Evolutionary conservation across 2,797 vertebrate genomes (phyloP).

Genomic region (Mormyrops boulengeri): DNA sequence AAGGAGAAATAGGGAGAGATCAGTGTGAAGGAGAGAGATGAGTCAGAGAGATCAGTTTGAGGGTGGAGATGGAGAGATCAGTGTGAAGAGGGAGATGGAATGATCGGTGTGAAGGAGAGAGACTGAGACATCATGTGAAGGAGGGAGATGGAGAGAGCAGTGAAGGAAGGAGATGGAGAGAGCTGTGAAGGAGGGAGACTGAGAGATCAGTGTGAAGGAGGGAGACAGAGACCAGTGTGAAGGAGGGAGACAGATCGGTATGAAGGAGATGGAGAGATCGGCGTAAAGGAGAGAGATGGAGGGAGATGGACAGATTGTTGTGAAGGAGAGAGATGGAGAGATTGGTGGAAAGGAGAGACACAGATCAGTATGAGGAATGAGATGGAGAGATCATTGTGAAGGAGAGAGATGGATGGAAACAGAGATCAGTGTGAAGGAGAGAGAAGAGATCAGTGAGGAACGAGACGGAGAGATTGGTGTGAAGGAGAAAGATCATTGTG

Average conservation of each 20-base stretch:
- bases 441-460: neutral
- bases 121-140: neutral
- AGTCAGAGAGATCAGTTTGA: too few relatives aligned
- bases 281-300: neutral
- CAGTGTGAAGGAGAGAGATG: neutral
- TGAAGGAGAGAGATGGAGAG: neutral
- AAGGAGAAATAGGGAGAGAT: neutral
- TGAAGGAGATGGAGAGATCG: too few relatives aligned
- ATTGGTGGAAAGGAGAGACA: too few relatives aligned
- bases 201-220: neutral
- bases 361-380: neutral
- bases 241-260: slow-evolving; percentile 23
- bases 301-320: neutral
- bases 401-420: neutral
- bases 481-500: neutral
- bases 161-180: neutral
- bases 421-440: neutral
- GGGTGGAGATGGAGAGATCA: neutral
- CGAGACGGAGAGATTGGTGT: slow-evolving; percentile 10
- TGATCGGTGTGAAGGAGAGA: neutral
- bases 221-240: neutral
- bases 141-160: too few relatives aligned
- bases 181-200: neutral
- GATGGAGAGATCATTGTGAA: neutral
- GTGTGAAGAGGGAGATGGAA: slow-evolving; percentile 22